These are phyloP conservation scores for Planiliza haematocheilus DNA, from an alignment of 2,113 vertebrate species.

Conservation along the genomic window DNA sequence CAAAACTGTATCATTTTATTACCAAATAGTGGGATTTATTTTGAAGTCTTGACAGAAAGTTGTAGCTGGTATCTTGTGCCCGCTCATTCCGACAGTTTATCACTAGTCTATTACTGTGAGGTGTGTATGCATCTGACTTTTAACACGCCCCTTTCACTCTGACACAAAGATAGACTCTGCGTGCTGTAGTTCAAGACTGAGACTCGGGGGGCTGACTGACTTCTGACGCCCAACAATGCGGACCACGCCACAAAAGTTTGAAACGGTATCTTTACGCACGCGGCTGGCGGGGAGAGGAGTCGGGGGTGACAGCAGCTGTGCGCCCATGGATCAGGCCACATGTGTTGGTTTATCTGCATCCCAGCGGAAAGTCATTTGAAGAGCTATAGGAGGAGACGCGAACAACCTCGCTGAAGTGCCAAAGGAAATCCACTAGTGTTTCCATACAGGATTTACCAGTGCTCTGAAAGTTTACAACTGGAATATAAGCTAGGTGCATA, in stretches of 20 bases:
- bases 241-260: conserved; percentile 27
- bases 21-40: background rate
- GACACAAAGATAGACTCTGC: conserved; percentile 42
- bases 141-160: conserved; percentile 58
- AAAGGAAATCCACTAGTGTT: conserved; percentile 46
- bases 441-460: conserved; percentile 56
- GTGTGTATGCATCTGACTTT: conserved; percentile 24
- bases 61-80: background rate
- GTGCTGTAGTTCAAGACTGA: conserved; percentile 43
- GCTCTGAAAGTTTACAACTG: conserved; percentile 31
- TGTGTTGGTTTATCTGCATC: conserved; percentile 59
- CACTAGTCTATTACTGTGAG: conserved; percentile 11
- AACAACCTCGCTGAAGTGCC: conserved; percentile 39
- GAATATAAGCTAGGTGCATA: conserved; percentile 26
- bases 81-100: background rate
- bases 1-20: background rate
- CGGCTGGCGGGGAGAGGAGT: conserved; percentile 47
- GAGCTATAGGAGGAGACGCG: conserved; percentile 60
- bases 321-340: conserved; percentile 68
- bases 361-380: conserved; percentile 72
- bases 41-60: conserved; percentile 12
- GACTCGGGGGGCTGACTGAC: conserved; percentile 9
- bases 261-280: conserved; percentile 51
- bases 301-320: conserved; percentile 57
- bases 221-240: conserved; percentile 53